phyloP scores from a whole-genome alignment of 2,888 invertebrate genomes.

The Tinea semifulvella region DNA sequence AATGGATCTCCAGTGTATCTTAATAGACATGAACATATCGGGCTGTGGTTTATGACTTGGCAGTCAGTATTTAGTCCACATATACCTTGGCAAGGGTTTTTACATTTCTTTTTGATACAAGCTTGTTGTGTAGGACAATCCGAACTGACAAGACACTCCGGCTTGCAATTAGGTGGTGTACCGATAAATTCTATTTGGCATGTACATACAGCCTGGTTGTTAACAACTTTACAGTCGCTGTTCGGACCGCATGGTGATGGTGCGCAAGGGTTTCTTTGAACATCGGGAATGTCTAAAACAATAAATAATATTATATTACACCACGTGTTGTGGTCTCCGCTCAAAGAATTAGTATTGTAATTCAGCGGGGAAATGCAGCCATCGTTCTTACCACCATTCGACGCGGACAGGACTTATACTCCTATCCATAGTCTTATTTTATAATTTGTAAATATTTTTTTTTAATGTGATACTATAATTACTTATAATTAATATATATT shows the following conservation, averaged over 20 bases:
- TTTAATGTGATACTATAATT: neutral
- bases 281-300: conserved; percentile 34
- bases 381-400: no score
- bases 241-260: conserved; percentile 82
- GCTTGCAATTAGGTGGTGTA: conserved; percentile 71
- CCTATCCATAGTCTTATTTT: no score
- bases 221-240: conserved; percentile 76
- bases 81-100: conserved; percentile 73
- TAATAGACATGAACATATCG: conserved; percentile 73
- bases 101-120: conserved; percentile 73
- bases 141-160: conserved; percentile 72
- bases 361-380: no score
- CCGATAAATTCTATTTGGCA: conserved; percentile 74
- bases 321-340: no score
- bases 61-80: conserved; percentile 75
- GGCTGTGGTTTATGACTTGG: conserved; percentile 76
- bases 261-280: conserved; percentile 69
- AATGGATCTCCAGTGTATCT: conserved; percentile 76
- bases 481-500: neutral
- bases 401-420: no score
- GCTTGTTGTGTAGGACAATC: conserved; percentile 73
- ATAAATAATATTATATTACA: no score
- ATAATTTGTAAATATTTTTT: no score
- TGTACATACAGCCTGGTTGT: conserved; percentile 76
- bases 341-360: no score